Conservation (phyloP, 2,113 vertebrate species). For the Carlito syrichta region DNA sequence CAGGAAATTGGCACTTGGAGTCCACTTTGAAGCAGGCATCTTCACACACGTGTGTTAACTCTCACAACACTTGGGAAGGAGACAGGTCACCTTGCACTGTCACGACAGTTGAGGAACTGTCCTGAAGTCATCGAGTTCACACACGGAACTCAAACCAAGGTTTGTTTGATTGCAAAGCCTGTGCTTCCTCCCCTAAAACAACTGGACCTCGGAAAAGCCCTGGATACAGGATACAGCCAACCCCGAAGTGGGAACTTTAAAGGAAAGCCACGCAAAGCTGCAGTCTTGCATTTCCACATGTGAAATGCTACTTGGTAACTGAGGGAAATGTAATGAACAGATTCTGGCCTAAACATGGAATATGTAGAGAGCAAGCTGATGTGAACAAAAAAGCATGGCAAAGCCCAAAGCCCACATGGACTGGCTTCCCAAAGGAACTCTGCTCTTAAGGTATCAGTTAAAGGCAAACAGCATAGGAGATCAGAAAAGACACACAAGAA, state of each 20-base stretch:
- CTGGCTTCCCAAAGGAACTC: conserved; percentile 49
- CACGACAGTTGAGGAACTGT: not conserved
- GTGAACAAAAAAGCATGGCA: not conserved
- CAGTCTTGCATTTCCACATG: not conserved
- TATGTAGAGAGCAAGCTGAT: not conserved
- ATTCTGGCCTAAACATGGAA: not conserved
- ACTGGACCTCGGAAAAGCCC: not conserved
- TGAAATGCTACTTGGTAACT: not conserved
- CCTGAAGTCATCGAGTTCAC: not conserved
- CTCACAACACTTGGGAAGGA: not conserved
- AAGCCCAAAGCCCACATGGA: not conserved
- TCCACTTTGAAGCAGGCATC: not conserved
- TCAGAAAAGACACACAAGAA: conserved; percentile 47
- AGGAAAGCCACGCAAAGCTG: not conserved
- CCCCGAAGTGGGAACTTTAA: not conserved
- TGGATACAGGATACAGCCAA: not conserved
- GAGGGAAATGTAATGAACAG: not conserved
- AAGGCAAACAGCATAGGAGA: not conserved
- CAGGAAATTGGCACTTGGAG: not conserved
- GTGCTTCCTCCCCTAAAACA: not conserved
- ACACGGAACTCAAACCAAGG: not conserved
- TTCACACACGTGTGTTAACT: not conserved
- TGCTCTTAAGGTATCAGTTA: not conserved
- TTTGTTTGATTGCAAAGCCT: not conserved
- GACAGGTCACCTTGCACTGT: not conserved